Conservation (phyloP, 2,113 vertebrate species). For the Sinocyclocheilus grahami region DNA sequence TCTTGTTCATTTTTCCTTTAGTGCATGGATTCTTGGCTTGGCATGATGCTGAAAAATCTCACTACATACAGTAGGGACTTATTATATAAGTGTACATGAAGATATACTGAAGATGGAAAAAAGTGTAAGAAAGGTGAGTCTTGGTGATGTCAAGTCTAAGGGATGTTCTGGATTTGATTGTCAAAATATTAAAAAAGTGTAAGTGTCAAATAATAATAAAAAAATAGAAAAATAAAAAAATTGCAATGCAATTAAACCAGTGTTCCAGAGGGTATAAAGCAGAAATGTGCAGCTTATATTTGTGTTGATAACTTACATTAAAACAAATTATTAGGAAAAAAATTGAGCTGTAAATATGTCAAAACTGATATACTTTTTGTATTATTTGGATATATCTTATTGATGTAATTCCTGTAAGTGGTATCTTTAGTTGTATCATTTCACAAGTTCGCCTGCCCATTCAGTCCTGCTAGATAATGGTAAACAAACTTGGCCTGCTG, state of each 20-base stretch:
- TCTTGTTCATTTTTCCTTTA: slow-evolving; percentile 82
- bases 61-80: slow-evolving; percentile 50
- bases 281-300: neutral
- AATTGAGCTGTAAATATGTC: neutral
- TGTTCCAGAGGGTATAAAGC: neutral
- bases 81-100: slow-evolving; percentile 18
- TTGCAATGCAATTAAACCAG: neutral
- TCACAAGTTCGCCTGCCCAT: too few species aligned
- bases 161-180: neutral
- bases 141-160: neutral
- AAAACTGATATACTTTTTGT: too few species aligned
- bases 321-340: neutral
- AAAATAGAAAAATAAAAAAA: too few species aligned
- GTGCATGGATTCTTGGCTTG: slow-evolving; percentile 83
- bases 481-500: too few species aligned
- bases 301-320: neutral
- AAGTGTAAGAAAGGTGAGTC: slow-evolving; percentile 48
- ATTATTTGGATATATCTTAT: neutral
- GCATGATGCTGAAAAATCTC: slow-evolving; percentile 41
- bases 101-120: slow-evolving; percentile 32
- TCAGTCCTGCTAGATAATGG: too few species aligned
- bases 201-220: neutral
- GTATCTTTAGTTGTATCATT: neutral
- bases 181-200: too few species aligned
- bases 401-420: neutral